Base-by-base conservation (phyloP, 2,888 invertebrate genomes). In the Melipona beecheii region DNA sequence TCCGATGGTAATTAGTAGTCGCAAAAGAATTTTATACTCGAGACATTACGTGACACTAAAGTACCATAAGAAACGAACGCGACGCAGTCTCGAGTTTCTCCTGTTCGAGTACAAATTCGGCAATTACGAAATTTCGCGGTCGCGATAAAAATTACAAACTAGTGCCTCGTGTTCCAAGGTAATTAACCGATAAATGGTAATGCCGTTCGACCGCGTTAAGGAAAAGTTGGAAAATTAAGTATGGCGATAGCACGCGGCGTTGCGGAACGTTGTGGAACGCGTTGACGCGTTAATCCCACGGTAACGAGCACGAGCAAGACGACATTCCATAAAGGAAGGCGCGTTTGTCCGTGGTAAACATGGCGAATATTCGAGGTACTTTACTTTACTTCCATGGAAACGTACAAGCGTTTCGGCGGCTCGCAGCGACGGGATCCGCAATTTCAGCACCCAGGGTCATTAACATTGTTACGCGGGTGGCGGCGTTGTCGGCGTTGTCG, bases 401-500 rank as follows among this genome's bases (percentile, higher is more conserved):
- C 70, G 50, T 36, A 71, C 66, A 54, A 73, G 52, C 68, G 36
- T 58, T 66, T 68, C 50, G 74, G 77, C 84, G 81, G 71, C 68
- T 83, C 71, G 71, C 64, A 65, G 64, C 74, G 70, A 81, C 83
- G 84, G 85, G 81, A 87, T 84, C 88, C 78, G 91, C 91, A 92
- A 92, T 93, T 93, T 94, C 84, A 90, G 90, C 81, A 78, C 84
- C 43, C 86, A 81, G 82, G 81, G 86, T 90, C 91, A 93, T 93
- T 93, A 94, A 94, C 90, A 92, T 91, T 91, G 91, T 92, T 92
- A 91, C 91, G 91, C 91, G 93, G 91, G 92, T 92, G 91, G 92
- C 91, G 81, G 90, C 83, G 91, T 90, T 91, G 91, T 91, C 91
- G 81, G 90, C 83, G 91, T 90, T 91, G 91, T 91, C 89, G 87